These are phyloP conservation scores for Chloroclysta siterata DNA, from an alignment of 2,888 invertebrate genomes.

Conservation along the genomic window DNA sequence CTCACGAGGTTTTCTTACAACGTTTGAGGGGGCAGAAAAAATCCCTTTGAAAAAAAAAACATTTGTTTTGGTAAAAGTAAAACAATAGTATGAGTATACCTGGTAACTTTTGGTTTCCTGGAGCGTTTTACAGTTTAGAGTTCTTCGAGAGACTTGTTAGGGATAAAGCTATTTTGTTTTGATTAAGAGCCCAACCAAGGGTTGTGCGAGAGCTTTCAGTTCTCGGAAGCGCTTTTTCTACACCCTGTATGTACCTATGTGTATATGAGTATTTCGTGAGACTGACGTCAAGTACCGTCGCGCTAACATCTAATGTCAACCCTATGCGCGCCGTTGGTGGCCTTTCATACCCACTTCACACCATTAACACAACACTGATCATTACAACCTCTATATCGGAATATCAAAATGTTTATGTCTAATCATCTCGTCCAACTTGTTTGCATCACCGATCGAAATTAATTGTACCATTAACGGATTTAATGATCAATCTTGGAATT, in stretches of 20 bases:
- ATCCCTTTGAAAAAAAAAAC: too few relatives aligned
- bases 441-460: slow-evolving; percentile 38
- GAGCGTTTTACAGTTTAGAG: too few relatives aligned
- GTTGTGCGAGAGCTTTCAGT: too few relatives aligned
- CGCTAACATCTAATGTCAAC: slow-evolving; percentile 56
- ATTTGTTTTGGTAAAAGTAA: too few relatives aligned
- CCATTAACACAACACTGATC: slow-evolving; percentile 44
- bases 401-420: slow-evolving; percentile 22
- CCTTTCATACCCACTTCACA: slow-evolving; percentile 45
- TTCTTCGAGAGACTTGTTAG: too few relatives aligned
- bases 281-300: slow-evolving; percentile 43
- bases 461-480: slow-evolving; percentile 41
- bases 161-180: too few relatives aligned
- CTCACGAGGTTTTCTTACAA: too few relatives aligned
- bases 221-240: too few relatives aligned
- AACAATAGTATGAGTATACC: too few relatives aligned
- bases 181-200: too few relatives aligned
- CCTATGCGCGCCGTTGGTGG: slow-evolving; percentile 47
- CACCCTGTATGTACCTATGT: neutral
- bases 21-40: too few relatives aligned
- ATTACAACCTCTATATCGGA: slow-evolving; percentile 31
- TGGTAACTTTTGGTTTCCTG: too few relatives aligned
- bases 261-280: slow-evolving; percentile 38
- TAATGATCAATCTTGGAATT: slow-evolving; percentile 43
- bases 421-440: slow-evolving; percentile 20